Evolutionary conservation across 2,113 vertebrate genomes (phyloP), one percentile per base, ranked within the genome.

Genomic region (Leptodactylus fuscus): DNA sequence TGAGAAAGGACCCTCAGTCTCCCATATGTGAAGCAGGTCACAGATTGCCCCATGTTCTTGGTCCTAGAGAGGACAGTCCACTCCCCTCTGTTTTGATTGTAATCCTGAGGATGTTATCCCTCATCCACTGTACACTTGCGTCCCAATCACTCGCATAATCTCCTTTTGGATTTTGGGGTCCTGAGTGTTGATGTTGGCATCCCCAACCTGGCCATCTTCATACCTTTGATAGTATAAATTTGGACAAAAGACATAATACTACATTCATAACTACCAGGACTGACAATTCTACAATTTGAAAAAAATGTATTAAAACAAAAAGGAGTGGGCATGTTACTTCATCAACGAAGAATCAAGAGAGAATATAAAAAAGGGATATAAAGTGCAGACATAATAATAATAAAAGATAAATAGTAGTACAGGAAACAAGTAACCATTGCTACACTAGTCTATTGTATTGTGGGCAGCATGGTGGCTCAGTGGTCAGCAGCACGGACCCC

Each of bases 101-200:
- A 75, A 76, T 85, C 69, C 83, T 70, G 69, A 77, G 83, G 67
- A 77, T 58, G 55, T 69, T 36, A 46, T 90, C 78, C n/a, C 91
- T 96, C 95, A 99, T 95, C 96, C 97, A 89, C 97, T 97, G 94
- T 98, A 98, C 92, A 98, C 97, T 96, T 99, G 97, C 93, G 97
- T 98, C 90, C 98, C 98, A 44, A 99, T 98, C 92, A 99, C 97
- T 87, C 98, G 97, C 98, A 99, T 99, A 91, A 99, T 99, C 93
- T 99, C 98, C 94, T 98, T 99, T 94, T 99, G 98, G 88, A 99
- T 97, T 92, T 99, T 99, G 88, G 97, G 98, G 94, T 99, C 98
- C 95, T 99, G 98, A 94, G 98, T 99, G 95, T 99, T 99, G 91
- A 99, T 99, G 92, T 99, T 99, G 88, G 98, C 98, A 2, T 99